Percentiles rank a stretch among this genome's conserved stretches.
Conservation (phyloP, 2,888 invertebrate species). For the Polydrusus tereticollis region DNA sequence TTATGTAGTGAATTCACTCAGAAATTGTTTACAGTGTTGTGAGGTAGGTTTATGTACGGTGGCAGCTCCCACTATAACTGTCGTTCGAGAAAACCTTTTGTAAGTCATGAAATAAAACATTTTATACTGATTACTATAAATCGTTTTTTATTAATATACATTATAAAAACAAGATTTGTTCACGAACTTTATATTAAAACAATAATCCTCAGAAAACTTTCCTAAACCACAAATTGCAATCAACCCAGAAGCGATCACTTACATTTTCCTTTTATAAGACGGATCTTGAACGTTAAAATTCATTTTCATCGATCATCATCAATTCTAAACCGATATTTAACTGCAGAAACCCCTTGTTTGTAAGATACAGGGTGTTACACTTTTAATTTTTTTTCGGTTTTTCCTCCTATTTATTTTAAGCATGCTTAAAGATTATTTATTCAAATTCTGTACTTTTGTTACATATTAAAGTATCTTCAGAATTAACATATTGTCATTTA, state of each 20-base stretch:
- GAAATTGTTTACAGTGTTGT: no score
- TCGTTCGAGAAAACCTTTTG: background rate
- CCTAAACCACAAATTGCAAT: conserved; percentile 59
- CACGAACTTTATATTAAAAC: conserved; percentile 55
- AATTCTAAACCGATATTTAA: conserved; percentile 65
- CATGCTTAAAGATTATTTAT: no score
- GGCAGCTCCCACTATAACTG: no score
- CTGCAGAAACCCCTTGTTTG: conserved; percentile 63
- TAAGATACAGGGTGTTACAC: no score
- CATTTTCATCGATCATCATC: conserved; percentile 62
- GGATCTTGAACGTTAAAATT: conserved; percentile 61
- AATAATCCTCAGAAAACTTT: conserved; percentile 57
- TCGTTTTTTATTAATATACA: background rate
- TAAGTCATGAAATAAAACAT: background rate
- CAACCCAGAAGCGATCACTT: conserved; percentile 63
- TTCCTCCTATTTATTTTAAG: no score
- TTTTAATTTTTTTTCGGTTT: no score
- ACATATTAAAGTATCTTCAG: no score
- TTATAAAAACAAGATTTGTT: no score
- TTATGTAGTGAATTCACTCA: no score
- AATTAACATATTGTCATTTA: no score
- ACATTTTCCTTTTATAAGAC: conserved; percentile 62
- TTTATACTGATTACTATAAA: conserved; percentile 9
- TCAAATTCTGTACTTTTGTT: no score
- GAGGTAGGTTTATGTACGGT: no score